Evolutionary conservation across 2,113 vertebrate genomes (phyloP).

Genomic region (Regulus satrapa): DNA sequence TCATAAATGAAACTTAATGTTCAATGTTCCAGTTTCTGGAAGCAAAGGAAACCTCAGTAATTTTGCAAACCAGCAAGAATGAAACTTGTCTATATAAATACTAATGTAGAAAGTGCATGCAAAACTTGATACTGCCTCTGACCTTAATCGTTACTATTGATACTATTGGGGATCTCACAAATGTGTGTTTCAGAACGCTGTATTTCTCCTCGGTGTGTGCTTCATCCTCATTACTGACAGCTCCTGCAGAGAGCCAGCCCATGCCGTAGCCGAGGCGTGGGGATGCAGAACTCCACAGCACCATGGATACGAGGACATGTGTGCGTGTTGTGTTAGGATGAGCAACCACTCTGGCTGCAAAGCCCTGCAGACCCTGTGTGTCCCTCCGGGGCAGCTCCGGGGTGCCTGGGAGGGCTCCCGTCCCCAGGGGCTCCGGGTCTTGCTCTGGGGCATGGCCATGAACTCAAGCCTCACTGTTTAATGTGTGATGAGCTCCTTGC

Average conservation of each 20-base stretch:
- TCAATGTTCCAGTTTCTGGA: neutral
- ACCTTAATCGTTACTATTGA: neutral
- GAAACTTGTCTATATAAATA: slow-evolving; percentile 22
- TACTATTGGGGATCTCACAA: neutral
- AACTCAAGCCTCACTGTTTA: neutral
- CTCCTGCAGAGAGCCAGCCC: neutral
- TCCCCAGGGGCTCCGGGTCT: neutral
- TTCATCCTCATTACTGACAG: neutral
- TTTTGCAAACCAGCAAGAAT: slow-evolving; percentile 22
- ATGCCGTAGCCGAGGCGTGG: neutral
- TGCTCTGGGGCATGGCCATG: neutral
- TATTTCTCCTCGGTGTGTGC: slow-evolving; percentile 6
- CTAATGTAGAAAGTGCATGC: slow-evolving; percentile 3
- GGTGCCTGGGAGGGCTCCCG: neutral
- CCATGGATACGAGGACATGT: neutral
- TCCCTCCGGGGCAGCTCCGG: neutral
- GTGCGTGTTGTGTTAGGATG: neutral
- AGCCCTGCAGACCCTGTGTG: neutral
- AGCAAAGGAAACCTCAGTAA: slow-evolving; percentile 2
- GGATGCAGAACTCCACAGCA: neutral
- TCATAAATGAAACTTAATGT: neutral
- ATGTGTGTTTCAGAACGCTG: neutral
- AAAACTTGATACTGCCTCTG: slow-evolving; percentile 13
- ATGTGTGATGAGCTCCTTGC: neutral
- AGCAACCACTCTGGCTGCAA: neutral